Evolutionary conservation across 2,888 invertebrate species (phyloP).

Genomic region (Agonum fuliginosum): DNA sequence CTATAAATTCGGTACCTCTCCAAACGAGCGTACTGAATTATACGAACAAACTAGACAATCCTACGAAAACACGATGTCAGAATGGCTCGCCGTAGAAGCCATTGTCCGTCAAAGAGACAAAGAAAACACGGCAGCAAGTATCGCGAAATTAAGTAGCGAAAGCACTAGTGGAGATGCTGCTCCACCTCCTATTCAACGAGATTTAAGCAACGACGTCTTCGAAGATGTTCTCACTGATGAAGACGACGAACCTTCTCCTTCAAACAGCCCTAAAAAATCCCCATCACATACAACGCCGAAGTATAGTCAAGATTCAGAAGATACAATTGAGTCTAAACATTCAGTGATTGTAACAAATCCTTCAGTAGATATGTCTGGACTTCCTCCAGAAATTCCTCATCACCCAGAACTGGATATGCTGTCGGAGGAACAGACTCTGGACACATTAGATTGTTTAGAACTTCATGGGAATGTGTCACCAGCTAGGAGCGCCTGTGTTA

Average conservation of each 20-base stretch:
- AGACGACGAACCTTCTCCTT: constrained; percentile 63
- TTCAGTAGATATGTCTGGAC: constrained; percentile 77
- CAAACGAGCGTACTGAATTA: constrained; percentile 79
- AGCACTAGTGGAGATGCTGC: constrained; percentile 76
- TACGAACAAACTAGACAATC: constrained; percentile 80
- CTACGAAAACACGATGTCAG: constrained; percentile 94
- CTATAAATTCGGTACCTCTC: constrained; percentile 85
- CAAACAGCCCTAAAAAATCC: constrained; percentile 66
- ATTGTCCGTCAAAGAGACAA: constrained; percentile 89
- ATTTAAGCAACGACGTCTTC: constrained; percentile 75
- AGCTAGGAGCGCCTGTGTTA: constrained; percentile 79
- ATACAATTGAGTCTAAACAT: constrained; percentile 68
- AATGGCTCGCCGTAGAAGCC: constrained; percentile 96
- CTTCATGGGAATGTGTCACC: constrained; percentile 71
- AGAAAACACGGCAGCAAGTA: constrained; percentile 88
- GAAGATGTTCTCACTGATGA: constrained; percentile 69
- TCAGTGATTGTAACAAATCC: constrained; percentile 84
- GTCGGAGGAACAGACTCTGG: constrained; percentile 77
- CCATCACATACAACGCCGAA: constrained; percentile 64
- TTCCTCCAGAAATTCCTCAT: constrained; percentile 49
- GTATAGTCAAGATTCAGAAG: constrained; percentile 58
- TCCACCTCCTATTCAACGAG: constrained; percentile 72
- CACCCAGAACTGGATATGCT: constrained; percentile 74
- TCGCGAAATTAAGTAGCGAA: constrained; percentile 89
- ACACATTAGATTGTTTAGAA: constrained; percentile 72